Base-by-base conservation (phyloP, 2,113 vertebrate genomes). In the Hiodon tergisus region DNA sequence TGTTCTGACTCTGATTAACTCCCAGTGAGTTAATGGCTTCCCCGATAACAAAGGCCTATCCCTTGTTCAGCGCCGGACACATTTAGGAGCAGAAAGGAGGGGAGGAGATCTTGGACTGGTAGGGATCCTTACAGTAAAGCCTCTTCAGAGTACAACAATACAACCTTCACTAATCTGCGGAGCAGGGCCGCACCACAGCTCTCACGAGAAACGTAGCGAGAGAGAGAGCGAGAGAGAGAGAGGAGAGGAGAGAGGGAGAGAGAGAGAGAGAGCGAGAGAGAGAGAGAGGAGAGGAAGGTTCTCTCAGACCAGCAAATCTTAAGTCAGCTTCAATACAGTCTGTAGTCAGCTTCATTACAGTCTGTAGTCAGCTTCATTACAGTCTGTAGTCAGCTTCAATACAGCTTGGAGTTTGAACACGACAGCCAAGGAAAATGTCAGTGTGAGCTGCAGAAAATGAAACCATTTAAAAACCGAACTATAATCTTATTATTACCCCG, bases 1-100 rank as follows among this genome's bases (percentile, higher is more conserved):
- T 91, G 91, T 90, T 90, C 89, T 92, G 94, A 96, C 94, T 96
- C 95, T 91, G 94, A 96, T 96, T 94, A 96, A 98, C 95, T 98
- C 94, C 90, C 93, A 91, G 89, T 86, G 93, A 98, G 95, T 98
- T 96, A 94, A 96, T 98, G 93, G 95, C 94, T 95, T 94, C 90
- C 90, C 93, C 92, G 86, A 91, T 92, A 92, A 94, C 87, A 89
- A 91, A 94, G 95, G 94, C 93, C 93, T 91, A 94, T 93, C 92
- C 88, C 91, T 90, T 89, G 91, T 95, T 95, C 92, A 94, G 83
- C 78, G 76, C 89, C 89, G 90, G 76, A 91, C 91, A 92, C 92
- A 92, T 92, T 87, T 84, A 87, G 87, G 83, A 83, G 83, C 82
- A 76, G 80, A 85, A 80, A 83, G 78, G 11, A 73, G 51, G 69